Evolutionary conservation across 2,113 vertebrate genomes (phyloP).

Genomic region (Megalops atlanticus): DNA sequence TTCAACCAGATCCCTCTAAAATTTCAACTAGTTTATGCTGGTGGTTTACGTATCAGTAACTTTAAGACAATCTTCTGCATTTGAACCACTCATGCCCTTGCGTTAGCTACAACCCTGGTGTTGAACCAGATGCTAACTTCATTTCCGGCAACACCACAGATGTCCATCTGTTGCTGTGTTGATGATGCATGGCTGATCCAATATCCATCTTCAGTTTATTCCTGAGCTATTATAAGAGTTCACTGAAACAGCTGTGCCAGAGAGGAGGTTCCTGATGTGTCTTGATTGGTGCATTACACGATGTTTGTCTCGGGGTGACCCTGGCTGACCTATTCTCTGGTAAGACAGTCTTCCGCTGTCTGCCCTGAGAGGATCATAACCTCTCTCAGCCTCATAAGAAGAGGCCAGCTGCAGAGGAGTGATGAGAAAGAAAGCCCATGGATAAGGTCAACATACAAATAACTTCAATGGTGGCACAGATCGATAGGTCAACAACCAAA

Average conservation of each 20-base stretch:
- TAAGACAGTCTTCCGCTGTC: neutral
- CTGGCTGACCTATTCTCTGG: neutral
- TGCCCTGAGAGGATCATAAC: no score
- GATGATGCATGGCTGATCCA: neutral
- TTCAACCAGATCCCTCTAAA: no score
- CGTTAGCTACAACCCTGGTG: no score
- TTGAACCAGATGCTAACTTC: no score
- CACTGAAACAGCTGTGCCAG: no score
- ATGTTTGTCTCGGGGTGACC: neutral
- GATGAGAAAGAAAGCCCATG: neutral
- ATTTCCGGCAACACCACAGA: neutral
- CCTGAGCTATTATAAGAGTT: neutral
- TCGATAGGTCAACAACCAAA: no score
- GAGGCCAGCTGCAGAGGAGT: neutral
- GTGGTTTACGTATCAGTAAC: no score
- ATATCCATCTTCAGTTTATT: neutral
- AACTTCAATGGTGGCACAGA: neutral
- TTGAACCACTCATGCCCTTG: no score
- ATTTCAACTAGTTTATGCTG: no score
- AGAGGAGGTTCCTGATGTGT: neutral
- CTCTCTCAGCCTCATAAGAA: neutral
- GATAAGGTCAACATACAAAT: neutral
- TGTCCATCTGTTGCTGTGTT: neutral
- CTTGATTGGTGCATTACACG: neutral
- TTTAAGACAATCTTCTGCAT: no score